Evolutionary conservation across 1,140 invertebrate species (phyloP).

Genomic region (Forficula auricularia): DNA sequence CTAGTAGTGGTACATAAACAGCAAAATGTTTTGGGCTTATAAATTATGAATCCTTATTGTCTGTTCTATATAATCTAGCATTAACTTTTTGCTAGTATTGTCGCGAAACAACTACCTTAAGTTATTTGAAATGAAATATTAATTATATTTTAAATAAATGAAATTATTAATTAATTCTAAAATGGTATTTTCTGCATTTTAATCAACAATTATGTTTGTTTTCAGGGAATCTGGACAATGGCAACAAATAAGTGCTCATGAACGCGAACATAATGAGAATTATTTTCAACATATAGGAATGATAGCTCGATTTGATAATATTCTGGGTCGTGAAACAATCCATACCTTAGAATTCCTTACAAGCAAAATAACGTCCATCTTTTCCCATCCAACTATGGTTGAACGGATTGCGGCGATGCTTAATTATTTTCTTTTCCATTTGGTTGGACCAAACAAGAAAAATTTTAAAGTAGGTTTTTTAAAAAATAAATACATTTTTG

Average conservation of each 20-base stretch:
- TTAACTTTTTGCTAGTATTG: too few species aligned
- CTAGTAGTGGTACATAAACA: too few species aligned
- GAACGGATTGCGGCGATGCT: conserved; percentile 87
- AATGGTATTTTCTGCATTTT: too few species aligned
- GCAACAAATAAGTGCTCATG: conserved; percentile 45
- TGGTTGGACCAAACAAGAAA: conserved; percentile 75
- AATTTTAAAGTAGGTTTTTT: conserved; percentile 56
- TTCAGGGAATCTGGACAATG: conserved; percentile 57
- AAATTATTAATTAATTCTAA: too few species aligned
- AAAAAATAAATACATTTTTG: not conserved
- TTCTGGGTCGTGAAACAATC: conserved; percentile 77
- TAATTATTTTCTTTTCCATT: conserved; percentile 80
- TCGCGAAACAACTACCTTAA: too few species aligned
- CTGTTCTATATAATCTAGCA: too few species aligned
- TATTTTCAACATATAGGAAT: conserved; percentile 63
- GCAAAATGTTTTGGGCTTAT: too few species aligned
- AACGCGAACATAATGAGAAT: conserved; percentile 56
- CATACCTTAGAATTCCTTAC: conserved; percentile 67
- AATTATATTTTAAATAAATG: too few species aligned
- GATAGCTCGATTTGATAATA: conserved; percentile 81
- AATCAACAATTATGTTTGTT: not conserved
- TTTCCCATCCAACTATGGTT: conserved; percentile 80
- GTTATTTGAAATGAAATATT: too few species aligned
- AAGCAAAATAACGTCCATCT: conserved; percentile 66
- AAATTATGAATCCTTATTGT: too few species aligned